A percentile compares a stretch with the other conserved stretches of the same genome.
Evolutionary conservation across 2,888 invertebrate genomes (phyloP).

Genomic region (Cryptocephalus primarius): DNA sequence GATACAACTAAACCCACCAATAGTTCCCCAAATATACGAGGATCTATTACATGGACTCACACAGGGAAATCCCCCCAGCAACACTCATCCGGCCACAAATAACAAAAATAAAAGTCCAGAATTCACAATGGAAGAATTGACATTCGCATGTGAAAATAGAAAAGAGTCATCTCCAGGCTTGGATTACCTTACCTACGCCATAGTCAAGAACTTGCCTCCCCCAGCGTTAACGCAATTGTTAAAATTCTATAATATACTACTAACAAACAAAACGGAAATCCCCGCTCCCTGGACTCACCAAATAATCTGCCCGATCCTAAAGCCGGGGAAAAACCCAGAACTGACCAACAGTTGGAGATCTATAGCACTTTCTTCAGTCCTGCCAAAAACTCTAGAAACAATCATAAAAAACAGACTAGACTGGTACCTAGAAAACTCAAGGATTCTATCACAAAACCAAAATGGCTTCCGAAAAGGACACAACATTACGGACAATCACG

Average conservation of each 20-base stretch:
- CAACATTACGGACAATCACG: neutral
- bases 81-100: too few species aligned
- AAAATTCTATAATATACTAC: neutral
- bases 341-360: neutral
- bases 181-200: neutral
- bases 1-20: neutral
- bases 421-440: neutral
- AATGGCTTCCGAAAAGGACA: neutral
- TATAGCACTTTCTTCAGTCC: neutral
- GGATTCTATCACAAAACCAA: neutral
- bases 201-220: neutral
- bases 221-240: neutral
- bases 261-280: neutral
- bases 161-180: neutral
- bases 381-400: neutral
- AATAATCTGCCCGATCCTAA: neutral
- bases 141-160: neutral
- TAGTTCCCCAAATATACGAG: neutral
- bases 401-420: conserved; percentile 1
- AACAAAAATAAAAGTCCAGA: too few species aligned
- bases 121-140: neutral
- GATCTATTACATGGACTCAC: neutral
- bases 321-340: neutral
- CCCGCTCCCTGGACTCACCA: neutral
- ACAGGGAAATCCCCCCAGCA: neutral